These are phyloP conservation scores for Leptodirus hochenwartii DNA, from an alignment of 2,888 invertebrate genomes.

Conservation along the genomic window DNA sequence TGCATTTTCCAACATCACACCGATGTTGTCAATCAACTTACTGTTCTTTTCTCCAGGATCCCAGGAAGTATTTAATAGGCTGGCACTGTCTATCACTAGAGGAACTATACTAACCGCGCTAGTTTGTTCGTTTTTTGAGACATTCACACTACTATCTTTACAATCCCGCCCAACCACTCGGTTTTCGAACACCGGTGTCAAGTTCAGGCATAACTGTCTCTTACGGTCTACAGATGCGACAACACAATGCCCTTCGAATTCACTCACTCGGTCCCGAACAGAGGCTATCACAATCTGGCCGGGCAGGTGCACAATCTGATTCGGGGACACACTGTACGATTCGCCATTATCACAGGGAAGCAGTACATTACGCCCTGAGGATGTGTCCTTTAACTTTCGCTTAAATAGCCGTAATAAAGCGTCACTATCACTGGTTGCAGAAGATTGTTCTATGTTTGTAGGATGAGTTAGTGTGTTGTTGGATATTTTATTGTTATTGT, in stretches of 20 bases:
- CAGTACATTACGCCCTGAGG: constrained; percentile 43
- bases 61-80: constrained; percentile 50
- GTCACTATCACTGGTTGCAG: constrained; percentile 11
- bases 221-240: constrained; percentile 18
- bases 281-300: constrained; percentile 26
- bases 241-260: constrained; percentile 41
- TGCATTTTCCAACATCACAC: background rate
- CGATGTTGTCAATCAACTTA: constrained; percentile 9
- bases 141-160: too few species aligned
- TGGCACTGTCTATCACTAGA: constrained; percentile 8
- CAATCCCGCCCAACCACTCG: too few species aligned
- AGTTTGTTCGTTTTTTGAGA: too few species aligned
- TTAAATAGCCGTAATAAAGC: too few species aligned
- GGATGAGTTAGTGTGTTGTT: constrained; percentile 16
- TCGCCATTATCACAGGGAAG: constrained; percentile 75
- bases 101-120: too few species aligned
- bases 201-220: constrained; percentile 32
- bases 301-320: constrained; percentile 71
- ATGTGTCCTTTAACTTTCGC: constrained; percentile 9
- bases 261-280: constrained; percentile 53
- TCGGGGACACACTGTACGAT: constrained; percentile 78
- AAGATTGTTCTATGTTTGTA: constrained; percentile 9
- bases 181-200: constrained; percentile 35
- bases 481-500: constrained; percentile 19
- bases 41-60: constrained; percentile 38